Conservation (phyloP, 2,888 invertebrate genomes). For the Ophion ellenae region DNA sequence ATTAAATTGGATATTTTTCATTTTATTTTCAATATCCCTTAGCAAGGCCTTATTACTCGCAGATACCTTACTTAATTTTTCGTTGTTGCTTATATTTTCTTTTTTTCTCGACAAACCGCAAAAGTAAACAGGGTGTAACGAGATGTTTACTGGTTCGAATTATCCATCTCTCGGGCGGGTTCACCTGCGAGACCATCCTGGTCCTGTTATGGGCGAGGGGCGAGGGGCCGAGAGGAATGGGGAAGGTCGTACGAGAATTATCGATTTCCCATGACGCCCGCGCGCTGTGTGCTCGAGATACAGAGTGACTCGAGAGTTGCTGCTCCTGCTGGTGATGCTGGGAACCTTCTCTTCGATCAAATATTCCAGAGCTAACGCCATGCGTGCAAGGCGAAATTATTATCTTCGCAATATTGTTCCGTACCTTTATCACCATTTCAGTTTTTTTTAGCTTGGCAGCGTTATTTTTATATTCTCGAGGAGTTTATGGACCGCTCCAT, state of each 20-base stretch:
- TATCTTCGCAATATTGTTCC: slow-evolving; percentile 68
- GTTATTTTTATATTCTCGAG: neutral
- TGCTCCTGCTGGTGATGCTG: slow-evolving; percentile 53
- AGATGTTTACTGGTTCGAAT: slow-evolving; percentile 57
- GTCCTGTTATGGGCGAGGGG: slow-evolving; percentile 39
- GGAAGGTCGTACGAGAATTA: slow-evolving; percentile 64
- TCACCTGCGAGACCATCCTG: slow-evolving; percentile 57
- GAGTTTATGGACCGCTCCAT: neutral
- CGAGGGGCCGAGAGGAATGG: slow-evolving; percentile 11
- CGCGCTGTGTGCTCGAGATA: slow-evolving; percentile 66
- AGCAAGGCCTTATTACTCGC: too few species aligned
- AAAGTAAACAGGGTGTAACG: slow-evolving; percentile 50
- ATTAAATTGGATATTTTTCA: too few species aligned
- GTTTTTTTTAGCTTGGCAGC: neutral
- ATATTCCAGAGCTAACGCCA: slow-evolving; percentile 67
- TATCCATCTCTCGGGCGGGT: slow-evolving; percentile 60
- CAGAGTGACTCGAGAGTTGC: slow-evolving; percentile 54
- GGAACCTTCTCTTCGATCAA: slow-evolving; percentile 59
- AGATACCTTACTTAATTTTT: slow-evolving; percentile 4
- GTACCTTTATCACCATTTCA: neutral
- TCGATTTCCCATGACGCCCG: slow-evolving; percentile 66
- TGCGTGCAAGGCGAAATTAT: slow-evolving; percentile 69
- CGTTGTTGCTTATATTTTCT: neutral
- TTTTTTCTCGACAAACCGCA: neutral
- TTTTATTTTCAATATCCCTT: too few species aligned